Evolutionary conservation across 2,113 vertebrate species (phyloP).

Genomic region (Oceanites oceanicus): DNA sequence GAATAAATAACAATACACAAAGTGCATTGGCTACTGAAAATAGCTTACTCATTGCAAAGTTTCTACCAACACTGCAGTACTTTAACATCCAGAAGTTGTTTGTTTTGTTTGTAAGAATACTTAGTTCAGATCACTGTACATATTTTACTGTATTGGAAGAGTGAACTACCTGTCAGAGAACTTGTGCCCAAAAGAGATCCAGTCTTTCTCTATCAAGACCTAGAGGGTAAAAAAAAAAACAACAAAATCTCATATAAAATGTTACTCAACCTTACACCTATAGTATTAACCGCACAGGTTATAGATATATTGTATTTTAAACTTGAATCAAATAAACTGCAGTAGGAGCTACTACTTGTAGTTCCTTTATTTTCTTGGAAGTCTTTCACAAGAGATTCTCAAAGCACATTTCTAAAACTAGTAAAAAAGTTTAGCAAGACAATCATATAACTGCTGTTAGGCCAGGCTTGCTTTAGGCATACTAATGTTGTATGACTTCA

Average conservation of each 20-base stretch:
- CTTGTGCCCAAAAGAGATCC: slow-evolving; percentile 99
- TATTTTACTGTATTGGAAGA: background rate
- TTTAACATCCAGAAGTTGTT: background rate
- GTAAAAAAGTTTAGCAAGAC: background rate
- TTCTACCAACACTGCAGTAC: background rate
- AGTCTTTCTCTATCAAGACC: slow-evolving; percentile 98
- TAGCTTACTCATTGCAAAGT: background rate
- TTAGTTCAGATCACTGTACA: background rate
- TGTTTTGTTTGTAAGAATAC: background rate
- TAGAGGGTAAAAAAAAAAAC: slow-evolving; percentile 57
- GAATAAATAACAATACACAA: background rate
- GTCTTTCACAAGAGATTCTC: background rate
- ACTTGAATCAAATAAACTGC: background rate
- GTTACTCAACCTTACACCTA: background rate
- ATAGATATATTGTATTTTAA: background rate
- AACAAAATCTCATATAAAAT: background rate
- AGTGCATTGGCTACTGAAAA: background rate
- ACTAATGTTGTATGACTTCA: background rate
- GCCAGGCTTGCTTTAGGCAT: background rate
- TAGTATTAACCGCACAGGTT: background rate
- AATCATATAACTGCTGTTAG: background rate
- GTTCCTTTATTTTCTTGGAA: background rate
- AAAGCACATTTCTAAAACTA: background rate
- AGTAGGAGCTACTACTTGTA: background rate
- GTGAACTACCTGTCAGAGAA: slow-evolving; percentile 92